Percentiles rank a stretch among this genome's conserved stretches.
These are phyloP conservation scores for Euzophera pinguis DNA, from an alignment of 2,888 invertebrate genomes.

Conservation along the genomic window DNA sequence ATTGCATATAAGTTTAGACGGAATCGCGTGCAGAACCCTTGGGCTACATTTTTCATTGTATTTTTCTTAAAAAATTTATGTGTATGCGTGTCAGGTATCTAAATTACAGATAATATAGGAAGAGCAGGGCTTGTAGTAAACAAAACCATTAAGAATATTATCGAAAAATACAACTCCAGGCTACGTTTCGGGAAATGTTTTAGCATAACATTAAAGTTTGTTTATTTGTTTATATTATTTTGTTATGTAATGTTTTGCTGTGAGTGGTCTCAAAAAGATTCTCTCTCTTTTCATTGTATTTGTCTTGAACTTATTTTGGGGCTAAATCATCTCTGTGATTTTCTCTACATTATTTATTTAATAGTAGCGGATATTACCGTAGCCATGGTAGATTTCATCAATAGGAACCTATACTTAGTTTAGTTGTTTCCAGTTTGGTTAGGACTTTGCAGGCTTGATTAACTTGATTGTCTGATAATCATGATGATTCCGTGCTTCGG, in stretches of 20 bases:
- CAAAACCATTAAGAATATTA: neutral
- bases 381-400: no score
- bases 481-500: no score
- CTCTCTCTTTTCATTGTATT: no score
- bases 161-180: neutral
- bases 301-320: no score
- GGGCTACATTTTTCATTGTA: neutral
- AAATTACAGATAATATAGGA: neutral
- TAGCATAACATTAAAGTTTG: slow-evolving; percentile 1
- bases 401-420: no score
- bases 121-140: neutral
- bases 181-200: neutral
- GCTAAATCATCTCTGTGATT: no score
- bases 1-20: neutral
- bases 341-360: no score
- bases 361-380: no score
- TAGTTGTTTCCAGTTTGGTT: no score
- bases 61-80: neutral
- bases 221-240: slow-evolving; percentile 1
- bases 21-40: slow-evolving; percentile 1
- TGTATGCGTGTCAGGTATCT: neutral
- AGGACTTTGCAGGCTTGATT: no score
- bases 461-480: no score
- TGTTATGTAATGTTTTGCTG: neutral
- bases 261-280: neutral